Evolutionary conservation across 2,113 vertebrate species (phyloP).

Genomic region (Gasterosteus aculeatus): DNA sequence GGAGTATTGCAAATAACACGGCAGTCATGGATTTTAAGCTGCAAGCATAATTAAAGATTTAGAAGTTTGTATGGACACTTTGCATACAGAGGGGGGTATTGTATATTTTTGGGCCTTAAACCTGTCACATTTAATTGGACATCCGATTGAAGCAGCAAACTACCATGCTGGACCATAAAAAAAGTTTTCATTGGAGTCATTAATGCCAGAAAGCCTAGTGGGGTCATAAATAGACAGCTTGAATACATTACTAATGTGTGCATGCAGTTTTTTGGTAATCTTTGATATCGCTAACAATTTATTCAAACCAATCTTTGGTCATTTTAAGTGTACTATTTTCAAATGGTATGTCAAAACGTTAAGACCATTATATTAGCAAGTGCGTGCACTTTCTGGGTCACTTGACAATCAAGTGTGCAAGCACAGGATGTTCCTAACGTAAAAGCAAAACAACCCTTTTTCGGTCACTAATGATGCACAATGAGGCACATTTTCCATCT

Average conservation of each 20-base stretch:
- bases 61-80: background rate
- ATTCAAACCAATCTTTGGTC: background rate
- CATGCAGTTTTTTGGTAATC: background rate
- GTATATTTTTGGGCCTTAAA: background rate
- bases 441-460: background rate
- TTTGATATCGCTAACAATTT: background rate
- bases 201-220: background rate
- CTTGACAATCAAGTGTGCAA: background rate
- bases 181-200: background rate
- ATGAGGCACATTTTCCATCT: slow-evolving; percentile 2
- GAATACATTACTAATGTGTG: background rate
- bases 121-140: background rate
- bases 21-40: slow-evolving; percentile 6
- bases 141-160: background rate
- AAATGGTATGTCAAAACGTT: background rate
- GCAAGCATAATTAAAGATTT: slow-evolving; percentile 2
- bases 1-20: slow-evolving; percentile 37
- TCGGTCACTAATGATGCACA: background rate
- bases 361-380: background rate
- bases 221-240: background rate
- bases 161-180: background rate
- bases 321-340: background rate
- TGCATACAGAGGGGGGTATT: background rate
- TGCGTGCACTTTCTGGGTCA: background rate
- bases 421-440: background rate